Percentiles rank a stretch among this genome's conserved stretches.
Conservation (phyloP, 2,888 invertebrate species). For the Merodon equestris region DNA sequence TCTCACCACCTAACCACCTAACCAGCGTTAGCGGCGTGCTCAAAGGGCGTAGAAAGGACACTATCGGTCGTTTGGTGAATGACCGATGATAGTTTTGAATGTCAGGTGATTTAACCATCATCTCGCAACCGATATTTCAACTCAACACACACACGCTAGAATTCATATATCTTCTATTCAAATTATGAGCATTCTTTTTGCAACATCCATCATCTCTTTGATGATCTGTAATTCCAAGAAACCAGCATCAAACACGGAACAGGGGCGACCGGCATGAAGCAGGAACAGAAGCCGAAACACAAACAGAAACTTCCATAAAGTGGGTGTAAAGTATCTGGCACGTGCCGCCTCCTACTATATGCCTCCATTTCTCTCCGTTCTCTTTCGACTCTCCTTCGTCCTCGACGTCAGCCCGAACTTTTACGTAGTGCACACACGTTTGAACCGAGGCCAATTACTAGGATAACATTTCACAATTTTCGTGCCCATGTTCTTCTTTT, state of each 20-base stretch:
- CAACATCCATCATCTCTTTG: constrained; percentile 52
- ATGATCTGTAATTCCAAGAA: constrained; percentile 40
- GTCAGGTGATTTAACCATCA: no score
- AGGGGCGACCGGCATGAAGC: neutral
- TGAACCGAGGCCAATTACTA: constrained; percentile 46
- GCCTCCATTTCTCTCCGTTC: constrained; percentile 12
- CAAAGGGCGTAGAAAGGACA: no score
- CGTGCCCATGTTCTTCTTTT: constrained; percentile 32
- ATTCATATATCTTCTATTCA: no score
- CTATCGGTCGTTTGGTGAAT: no score
- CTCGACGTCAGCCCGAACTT: no score
- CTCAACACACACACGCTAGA: no score
- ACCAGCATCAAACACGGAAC: no score
- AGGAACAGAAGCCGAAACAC: neutral
- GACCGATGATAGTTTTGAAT: no score
- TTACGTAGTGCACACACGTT: constrained; percentile 19
- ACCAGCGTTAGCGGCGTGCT: no score
- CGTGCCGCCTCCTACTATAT: constrained; percentile 49
- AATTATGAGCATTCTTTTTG: constrained; percentile 48
- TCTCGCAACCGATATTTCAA: no score
- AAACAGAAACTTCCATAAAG: constrained; percentile 28
- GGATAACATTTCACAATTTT: constrained; percentile 39
- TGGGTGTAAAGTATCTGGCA: constrained; percentile 60
- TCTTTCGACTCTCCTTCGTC: no score
- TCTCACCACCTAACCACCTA: no score